Percentiles rank a stretch among this genome's conserved stretches.
phyloP scores from a whole-genome alignment of 1,140 invertebrate genomes.

The Meloidogyne exigua region DNA sequence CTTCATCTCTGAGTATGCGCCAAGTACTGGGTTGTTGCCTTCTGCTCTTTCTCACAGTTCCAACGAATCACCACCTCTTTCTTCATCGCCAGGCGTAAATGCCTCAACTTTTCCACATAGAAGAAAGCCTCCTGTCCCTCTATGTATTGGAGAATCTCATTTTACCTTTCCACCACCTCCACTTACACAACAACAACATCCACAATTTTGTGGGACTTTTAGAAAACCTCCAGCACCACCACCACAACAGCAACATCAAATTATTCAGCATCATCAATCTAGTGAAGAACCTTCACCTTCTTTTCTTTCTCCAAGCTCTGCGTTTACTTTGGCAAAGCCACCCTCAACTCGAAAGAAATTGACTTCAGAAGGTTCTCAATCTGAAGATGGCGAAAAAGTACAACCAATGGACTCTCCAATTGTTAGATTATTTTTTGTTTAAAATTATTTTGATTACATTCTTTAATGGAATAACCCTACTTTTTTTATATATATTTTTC shows the following conservation, averaged over 20 bases:
- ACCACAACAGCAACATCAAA: conserved; percentile 4
- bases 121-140: conserved; percentile 39
- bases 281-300: not conserved
- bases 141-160: conserved; percentile 45
- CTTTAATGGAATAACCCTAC: too few relatives aligned
- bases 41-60: conserved; percentile 7
- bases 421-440: not conserved
- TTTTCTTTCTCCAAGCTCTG: not conserved
- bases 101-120: conserved; percentile 10
- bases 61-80: conserved; percentile 12
- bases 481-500: too few relatives aligned
- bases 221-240: conserved; percentile 32
- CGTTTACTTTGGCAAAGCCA: conserved; percentile 22
- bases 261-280: conserved; percentile 12
- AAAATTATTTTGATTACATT: not conserved
- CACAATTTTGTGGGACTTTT: not conserved
- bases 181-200: conserved; percentile 6
- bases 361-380: conserved; percentile 12
- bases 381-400: not conserved
- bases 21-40: conserved; percentile 15
- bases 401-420: not conserved
- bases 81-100: conserved; percentile 11
- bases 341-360: conserved; percentile 14
- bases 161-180: conserved; percentile 47
- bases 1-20: conserved; percentile 44